Conservation (phyloP, 2,797 vertebrate species). For the Channa striata region DNA sequence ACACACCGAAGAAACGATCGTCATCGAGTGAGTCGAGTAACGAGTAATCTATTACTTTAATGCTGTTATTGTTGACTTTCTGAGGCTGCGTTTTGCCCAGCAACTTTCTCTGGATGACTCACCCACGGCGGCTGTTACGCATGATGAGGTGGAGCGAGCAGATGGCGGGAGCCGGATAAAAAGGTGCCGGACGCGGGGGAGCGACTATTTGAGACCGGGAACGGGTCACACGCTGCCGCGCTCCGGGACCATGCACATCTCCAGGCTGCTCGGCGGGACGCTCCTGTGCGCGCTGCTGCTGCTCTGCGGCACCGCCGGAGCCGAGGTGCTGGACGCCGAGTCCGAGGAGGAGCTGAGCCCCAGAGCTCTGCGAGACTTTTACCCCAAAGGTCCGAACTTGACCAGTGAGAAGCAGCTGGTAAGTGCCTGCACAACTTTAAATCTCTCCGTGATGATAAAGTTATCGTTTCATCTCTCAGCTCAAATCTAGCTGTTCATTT, state of each 20-base stretch:
- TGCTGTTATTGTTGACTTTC: conserved; percentile 58
- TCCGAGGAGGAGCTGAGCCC: conserved; percentile 81
- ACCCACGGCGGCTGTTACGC: conserved; percentile 82
- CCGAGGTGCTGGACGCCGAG: conserved; percentile 69
- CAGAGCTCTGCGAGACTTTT: conserved; percentile 86
- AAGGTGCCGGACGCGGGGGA: conserved; percentile 68
- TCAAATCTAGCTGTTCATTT: too few species aligned
- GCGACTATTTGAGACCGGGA: conserved; percentile 31
- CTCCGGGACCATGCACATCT: conserved; percentile 81
- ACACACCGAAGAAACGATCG: neutral
- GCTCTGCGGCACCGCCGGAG: conserved; percentile 54
- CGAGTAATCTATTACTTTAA: conserved; percentile 13
- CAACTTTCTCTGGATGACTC: conserved; percentile 85
- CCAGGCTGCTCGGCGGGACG: conserved; percentile 74
- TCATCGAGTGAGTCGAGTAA: neutral
- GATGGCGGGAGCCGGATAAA: conserved; percentile 78
- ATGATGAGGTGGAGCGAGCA: conserved; percentile 83
- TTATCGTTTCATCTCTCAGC: too few species aligned
- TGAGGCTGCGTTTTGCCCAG: conserved; percentile 70
- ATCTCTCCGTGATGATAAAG: too few species aligned
- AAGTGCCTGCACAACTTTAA: conserved; percentile 44
- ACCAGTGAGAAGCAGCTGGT: conserved; percentile 88
- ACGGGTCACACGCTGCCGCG: conserved; percentile 38
- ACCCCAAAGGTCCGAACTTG: conserved; percentile 85
- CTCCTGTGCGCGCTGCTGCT: conserved; percentile 81